These are phyloP conservation scores for Mobula birostris DNA, from an alignment of 2,113 vertebrate genomes.

Conservation along the genomic window DNA sequence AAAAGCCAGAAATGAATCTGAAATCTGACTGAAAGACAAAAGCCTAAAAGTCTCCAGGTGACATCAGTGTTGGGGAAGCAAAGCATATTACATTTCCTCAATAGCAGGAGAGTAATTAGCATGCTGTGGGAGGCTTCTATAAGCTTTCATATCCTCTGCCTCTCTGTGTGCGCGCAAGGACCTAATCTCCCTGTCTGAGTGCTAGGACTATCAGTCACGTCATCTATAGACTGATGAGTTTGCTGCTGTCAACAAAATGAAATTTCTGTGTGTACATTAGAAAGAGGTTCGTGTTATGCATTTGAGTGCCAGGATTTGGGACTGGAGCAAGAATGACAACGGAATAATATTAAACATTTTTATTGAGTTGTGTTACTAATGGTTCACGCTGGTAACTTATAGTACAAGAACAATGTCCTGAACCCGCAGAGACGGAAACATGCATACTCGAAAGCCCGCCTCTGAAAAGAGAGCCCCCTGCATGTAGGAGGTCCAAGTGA, in stretches of 20 bases:
- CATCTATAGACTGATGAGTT: background rate
- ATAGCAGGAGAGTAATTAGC: background rate
- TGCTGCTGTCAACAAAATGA: background rate
- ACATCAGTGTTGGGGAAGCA: background rate
- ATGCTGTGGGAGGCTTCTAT: background rate
- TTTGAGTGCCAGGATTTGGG: background rate
- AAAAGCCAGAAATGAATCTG: background rate
- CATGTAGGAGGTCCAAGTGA: too few relatives aligned
- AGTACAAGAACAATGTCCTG: too few relatives aligned
- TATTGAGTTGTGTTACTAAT: too few relatives aligned
- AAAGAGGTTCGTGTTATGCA: background rate
- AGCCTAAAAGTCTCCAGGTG: background rate
- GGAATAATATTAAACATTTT: too few relatives aligned
- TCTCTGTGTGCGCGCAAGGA: background rate
- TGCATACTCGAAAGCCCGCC: too few relatives aligned
- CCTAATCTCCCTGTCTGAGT: background rate
- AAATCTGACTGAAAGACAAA: constrained; percentile 6
- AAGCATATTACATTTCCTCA: constrained; percentile 25
- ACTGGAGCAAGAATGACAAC: too few relatives aligned
- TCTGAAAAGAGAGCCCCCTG: too few relatives aligned
- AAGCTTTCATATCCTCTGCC: background rate
- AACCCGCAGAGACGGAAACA: too few relatives aligned
- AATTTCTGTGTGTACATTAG: background rate
- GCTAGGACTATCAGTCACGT: background rate
- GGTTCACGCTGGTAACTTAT: too few relatives aligned